phyloP scores from a whole-genome alignment of 2,797 vertebrate genomes.

The Darevskia nairensis region DNA sequence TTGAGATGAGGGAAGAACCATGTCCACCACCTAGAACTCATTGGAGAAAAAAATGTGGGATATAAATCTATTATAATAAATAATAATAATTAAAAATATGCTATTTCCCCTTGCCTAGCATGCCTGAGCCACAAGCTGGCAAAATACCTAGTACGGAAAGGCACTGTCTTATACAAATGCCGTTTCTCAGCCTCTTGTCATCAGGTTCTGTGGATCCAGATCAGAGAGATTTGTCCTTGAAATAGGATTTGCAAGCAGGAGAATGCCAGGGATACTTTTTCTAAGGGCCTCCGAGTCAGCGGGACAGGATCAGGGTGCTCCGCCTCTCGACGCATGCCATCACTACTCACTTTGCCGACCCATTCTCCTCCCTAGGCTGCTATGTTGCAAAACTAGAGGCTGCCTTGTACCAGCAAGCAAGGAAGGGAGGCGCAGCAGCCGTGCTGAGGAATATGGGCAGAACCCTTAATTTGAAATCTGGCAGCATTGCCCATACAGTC shows the following conservation, averaged over 20 bases:
- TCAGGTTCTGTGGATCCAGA: not conserved
- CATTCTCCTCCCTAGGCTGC: not conserved
- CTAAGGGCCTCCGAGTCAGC: not conserved
- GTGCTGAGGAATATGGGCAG: too few species aligned
- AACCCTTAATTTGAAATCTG: not conserved
- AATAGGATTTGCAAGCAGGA: not conserved
- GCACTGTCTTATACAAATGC: not conserved
- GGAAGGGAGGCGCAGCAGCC: not conserved
- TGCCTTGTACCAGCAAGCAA: not conserved
- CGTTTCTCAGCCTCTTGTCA: not conserved
- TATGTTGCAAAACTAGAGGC: not conserved
- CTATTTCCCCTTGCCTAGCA: not conserved
- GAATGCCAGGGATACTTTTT: not conserved
- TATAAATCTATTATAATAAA: too few species aligned
- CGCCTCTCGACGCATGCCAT: not conserved
- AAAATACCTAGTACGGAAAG: not conserved
- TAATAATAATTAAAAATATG: not conserved
- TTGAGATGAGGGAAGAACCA: too few species aligned
- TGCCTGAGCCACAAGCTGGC: not conserved
- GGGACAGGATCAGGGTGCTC: too few species aligned
- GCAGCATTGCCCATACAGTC: not conserved
- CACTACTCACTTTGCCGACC: not conserved
- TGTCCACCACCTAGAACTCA: too few species aligned
- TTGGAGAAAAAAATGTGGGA: too few species aligned
- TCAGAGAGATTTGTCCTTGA: not conserved